Base-by-base conservation (phyloP, 1,140 invertebrate genomes). In the Hycleus phaleratus region DNA sequence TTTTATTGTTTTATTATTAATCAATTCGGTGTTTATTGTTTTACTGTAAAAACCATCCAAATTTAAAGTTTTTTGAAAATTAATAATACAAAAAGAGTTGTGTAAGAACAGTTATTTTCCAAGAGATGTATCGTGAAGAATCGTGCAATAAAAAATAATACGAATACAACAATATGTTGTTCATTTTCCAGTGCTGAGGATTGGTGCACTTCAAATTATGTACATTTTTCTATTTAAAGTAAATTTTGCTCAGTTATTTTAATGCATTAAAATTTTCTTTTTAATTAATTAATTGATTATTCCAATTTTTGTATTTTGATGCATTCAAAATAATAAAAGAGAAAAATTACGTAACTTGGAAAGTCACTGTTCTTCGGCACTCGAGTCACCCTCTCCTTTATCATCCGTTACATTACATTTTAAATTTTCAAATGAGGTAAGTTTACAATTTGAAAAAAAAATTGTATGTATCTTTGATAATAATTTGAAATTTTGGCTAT, bases 341-440 rank as follows among this genome's bases (percentile, higher is more conserved):
- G 68, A 71, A 72, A 72, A 72, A 71, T 71, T 71, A 60, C 72
- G 63, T 73, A 73, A 71, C 72, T 74, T 74, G 72, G 72, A 74
- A 74, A 73, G 71, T 86, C 84, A 85, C 85, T 85, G 84, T 86
- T 86, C 84, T 86, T 86, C 84, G 84, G 85, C 85, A 85, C 84
- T 84, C 75, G 61, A 44, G 49, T 52, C 55, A 58, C 43, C 75
- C 77, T 73, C 73, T 71, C 48, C n/a, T 46, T 39, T 9, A n/a
- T 12, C n/a, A 3, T 46, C 9, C 39, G 12, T 10, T 39, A 7
- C 10, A 2, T 39, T 39, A 39, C 6, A n/a, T 46, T 46, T 18
- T 18, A 18, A 18, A 11, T 46, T 46, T 11, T 7, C 11, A 7
- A 7, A 12, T 25, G 1, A 44, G 55, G 46, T 49, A 56, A 56